These are phyloP conservation scores for Rhodinocichla rosea DNA, from an alignment of 2,113 vertebrate genomes.

Conservation along the genomic window DNA sequence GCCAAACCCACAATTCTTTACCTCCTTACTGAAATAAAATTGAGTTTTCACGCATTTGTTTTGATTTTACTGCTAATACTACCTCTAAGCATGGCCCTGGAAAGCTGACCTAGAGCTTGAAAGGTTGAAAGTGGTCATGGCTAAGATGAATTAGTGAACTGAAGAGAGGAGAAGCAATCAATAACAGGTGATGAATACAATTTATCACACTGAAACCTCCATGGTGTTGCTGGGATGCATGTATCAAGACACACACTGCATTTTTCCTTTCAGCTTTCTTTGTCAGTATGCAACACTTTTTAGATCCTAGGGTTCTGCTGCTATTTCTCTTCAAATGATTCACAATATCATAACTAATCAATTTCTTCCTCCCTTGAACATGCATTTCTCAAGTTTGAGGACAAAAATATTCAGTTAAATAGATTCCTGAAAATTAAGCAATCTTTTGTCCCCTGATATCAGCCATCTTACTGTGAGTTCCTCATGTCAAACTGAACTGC, in stretches of 20 bases:
- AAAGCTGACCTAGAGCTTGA: neutral
- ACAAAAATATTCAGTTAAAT: neutral
- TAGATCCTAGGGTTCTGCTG: neutral
- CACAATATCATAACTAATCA: neutral
- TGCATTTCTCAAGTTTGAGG: neutral
- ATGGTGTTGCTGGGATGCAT: neutral
- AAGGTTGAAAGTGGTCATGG: neutral
- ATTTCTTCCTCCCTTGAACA: neutral
- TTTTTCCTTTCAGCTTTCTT: neutral
- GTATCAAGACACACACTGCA: neutral
- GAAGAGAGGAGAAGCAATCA: neutral
- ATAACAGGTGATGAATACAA: neutral
- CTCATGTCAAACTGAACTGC: neutral
- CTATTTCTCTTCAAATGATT: neutral
- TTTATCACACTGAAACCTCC: neutral
- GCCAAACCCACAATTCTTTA: neutral
- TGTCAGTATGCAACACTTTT: neutral
- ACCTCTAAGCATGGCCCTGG: neutral
- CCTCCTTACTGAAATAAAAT: neutral
- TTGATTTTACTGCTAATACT: neutral
- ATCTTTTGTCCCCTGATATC: neutral
- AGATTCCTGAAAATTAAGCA: neutral
- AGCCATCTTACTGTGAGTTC: neutral
- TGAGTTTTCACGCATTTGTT: neutral
- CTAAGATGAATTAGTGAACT: conserved; percentile 19